Percentiles rank a stretch among this genome's conserved stretches.
Conservation (phyloP, 2,113 vertebrate genomes). For the Callopanchax toddi region DNA sequence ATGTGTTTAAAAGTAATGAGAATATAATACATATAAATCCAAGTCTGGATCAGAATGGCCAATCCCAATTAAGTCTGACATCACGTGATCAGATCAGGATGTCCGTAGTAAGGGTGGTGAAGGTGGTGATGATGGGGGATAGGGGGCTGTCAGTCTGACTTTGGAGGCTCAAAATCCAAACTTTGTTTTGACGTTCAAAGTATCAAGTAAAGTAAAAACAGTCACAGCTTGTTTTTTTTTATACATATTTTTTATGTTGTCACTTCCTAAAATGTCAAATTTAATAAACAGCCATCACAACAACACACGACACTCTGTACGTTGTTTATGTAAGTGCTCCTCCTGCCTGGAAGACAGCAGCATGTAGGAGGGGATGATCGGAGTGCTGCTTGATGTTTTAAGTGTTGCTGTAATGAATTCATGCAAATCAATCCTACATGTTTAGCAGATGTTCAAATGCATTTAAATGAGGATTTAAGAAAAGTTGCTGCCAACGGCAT, state of each 20-base stretch:
- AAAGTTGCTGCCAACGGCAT: background rate
- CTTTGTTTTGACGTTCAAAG: conserved; percentile 34
- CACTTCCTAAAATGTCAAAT: conserved; percentile 16
- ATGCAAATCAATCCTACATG: conserved; percentile 20
- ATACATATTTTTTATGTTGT: conserved; percentile 7
- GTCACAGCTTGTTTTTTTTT: conserved; percentile 13
- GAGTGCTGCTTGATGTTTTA: conserved; percentile 17
- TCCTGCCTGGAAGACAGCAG: conserved; percentile 2
- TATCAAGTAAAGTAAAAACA: conserved; percentile 39
- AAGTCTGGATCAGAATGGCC: too few species aligned
- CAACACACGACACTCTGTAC: background rate
- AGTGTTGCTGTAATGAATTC: conserved; percentile 8
- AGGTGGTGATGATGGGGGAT: too few species aligned
- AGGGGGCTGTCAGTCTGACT: conserved; percentile 47
- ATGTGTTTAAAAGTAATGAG: too few species aligned
- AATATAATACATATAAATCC: too few species aligned
- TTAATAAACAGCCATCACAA: conserved; percentile 24
- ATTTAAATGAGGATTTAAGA: conserved; percentile 14
- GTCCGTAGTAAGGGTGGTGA: too few species aligned
- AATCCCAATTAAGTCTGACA: too few species aligned
- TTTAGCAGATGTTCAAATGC: conserved; percentile 20
- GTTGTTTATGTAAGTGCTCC: conserved; percentile 12
- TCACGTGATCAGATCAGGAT: too few species aligned
- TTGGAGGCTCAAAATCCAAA: conserved; percentile 46
- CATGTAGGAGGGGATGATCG: conserved; percentile 37